phyloP scores from a whole-genome alignment of 1,140 invertebrate species.

The Mamestra configurata region DNA sequence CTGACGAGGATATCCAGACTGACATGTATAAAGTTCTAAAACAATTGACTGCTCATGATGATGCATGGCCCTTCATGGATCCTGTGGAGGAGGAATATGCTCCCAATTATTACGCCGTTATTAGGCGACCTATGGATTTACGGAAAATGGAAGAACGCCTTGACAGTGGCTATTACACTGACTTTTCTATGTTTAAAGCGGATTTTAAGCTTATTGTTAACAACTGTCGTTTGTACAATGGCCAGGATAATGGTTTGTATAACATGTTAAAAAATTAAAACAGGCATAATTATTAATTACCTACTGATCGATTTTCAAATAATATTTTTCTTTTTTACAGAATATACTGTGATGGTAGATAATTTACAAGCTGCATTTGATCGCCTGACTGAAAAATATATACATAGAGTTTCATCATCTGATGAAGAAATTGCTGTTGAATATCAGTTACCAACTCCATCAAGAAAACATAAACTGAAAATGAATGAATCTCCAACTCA shows the following conservation, averaged over 20 bases:
- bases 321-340: constrained; percentile 85
- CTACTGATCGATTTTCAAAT: not conserved
- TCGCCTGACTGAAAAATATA: constrained; percentile 93
- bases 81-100: constrained; percentile 97
- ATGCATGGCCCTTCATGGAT: constrained; percentile 97
- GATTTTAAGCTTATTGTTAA: constrained; percentile 97
- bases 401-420: constrained; percentile 93
- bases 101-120: constrained; percentile 94
- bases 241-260: constrained; percentile 95
- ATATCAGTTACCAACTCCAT: constrained; percentile 88
- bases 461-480: constrained; percentile 84
- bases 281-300: not conserved
- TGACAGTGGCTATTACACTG: constrained; percentile 93
- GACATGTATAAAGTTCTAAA: constrained; percentile 97
- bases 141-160: constrained; percentile 96
- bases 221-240: constrained; percentile 97
- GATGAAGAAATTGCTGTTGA: constrained; percentile 92
- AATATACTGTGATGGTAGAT: constrained; percentile 96
- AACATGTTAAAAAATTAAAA: not conserved
- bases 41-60: constrained; percentile 94
- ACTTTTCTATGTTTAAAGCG: constrained; percentile 93
- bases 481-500: constrained; percentile 71
- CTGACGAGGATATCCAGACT: constrained; percentile 94
- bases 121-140: constrained; percentile 95
- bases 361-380: constrained; percentile 94